phyloP scores from a whole-genome alignment of 2,797 vertebrate genomes.

The Pipistrellus pipistrellus region DNA sequence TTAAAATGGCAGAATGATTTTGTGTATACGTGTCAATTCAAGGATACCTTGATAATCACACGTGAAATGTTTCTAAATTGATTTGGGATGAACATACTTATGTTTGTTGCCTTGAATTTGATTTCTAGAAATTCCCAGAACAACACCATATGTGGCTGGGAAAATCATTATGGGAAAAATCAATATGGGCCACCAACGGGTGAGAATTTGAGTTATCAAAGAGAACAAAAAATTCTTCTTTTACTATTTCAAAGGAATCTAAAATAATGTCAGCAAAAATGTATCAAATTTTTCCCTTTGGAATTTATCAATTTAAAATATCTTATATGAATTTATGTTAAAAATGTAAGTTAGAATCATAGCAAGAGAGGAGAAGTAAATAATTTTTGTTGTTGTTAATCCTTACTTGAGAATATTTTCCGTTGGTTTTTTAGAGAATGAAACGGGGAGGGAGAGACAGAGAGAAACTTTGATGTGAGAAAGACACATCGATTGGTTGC shows the following conservation, averaged over 20 bases:
- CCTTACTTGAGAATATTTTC: too few species aligned
- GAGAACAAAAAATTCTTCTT: not conserved
- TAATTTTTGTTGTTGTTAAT: not conserved
- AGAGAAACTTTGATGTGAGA: too few species aligned
- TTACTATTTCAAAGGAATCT: not conserved
- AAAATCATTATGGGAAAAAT: constrained; percentile 36
- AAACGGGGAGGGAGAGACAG: too few species aligned
- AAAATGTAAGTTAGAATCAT: not conserved
- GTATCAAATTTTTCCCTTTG: not conserved
- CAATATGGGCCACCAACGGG: not conserved
- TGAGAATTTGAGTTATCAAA: not conserved
- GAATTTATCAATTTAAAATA: not conserved
- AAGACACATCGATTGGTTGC: too few species aligned
- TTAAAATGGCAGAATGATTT: constrained; percentile 18
- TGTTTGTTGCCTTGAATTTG: constrained; percentile 36
- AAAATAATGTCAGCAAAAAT: constrained; percentile 17
- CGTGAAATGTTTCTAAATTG: constrained; percentile 14
- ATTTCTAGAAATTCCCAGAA: constrained; percentile 52
- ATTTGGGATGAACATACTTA: not conserved
- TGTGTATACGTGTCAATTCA: constrained; percentile 15
- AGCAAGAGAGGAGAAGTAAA: constrained; percentile 3
- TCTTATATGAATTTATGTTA: not conserved
- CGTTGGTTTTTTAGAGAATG: too few species aligned
- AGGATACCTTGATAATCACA: not conserved
- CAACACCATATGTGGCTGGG: not conserved